Percentiles rank a stretch among this genome's conserved stretches.
These are phyloP conservation scores for Ondatra zibethicus DNA, from an alignment of 2,113 vertebrate species.

Conservation along the genomic window DNA sequence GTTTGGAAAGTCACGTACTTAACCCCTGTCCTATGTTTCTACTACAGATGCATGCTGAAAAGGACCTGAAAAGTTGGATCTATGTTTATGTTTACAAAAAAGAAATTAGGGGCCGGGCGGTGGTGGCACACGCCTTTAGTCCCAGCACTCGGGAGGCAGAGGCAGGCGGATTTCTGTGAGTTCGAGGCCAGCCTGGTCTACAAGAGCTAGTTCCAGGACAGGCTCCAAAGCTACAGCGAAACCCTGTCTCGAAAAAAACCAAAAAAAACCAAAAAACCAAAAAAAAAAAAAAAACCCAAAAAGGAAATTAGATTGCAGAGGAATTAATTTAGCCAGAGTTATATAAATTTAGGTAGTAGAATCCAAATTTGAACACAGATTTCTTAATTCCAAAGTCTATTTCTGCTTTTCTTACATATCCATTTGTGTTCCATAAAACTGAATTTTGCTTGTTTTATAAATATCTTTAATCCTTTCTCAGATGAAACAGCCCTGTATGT, in stretches of 20 bases:
- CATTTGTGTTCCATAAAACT: not conserved
- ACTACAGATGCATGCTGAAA: slow-evolving; percentile 4
- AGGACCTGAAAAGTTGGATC: not conserved
- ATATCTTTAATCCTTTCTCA: slow-evolving; percentile 34
- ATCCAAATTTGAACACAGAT: slow-evolving; percentile 44
- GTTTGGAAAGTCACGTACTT: not conserved
- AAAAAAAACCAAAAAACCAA: too few relatives aligned
- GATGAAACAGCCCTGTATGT: not conserved
- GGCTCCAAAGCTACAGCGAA: too few relatives aligned
- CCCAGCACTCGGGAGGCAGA: too few relatives aligned
- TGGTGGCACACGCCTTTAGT: too few relatives aligned
- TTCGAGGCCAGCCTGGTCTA: too few relatives aligned
- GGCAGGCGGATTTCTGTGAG: too few relatives aligned
- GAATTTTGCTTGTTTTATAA: slow-evolving; percentile 41
- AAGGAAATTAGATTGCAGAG: slow-evolving; percentile 10
- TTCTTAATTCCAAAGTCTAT: slow-evolving; percentile 5
- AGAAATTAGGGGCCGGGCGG: too few relatives aligned
- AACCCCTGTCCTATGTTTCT: not conserved
- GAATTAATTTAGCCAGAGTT: slow-evolving; percentile 31
- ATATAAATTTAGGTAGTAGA: not conserved
- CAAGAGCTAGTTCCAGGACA: too few relatives aligned
- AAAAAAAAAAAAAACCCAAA: too few relatives aligned
- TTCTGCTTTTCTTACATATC: not conserved
- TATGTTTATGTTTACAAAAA: slow-evolving; percentile 45
- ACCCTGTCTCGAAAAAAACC: too few relatives aligned